phyloP scores from a whole-genome alignment of 2,888 invertebrate species.

The Thumatha senex region DNA sequence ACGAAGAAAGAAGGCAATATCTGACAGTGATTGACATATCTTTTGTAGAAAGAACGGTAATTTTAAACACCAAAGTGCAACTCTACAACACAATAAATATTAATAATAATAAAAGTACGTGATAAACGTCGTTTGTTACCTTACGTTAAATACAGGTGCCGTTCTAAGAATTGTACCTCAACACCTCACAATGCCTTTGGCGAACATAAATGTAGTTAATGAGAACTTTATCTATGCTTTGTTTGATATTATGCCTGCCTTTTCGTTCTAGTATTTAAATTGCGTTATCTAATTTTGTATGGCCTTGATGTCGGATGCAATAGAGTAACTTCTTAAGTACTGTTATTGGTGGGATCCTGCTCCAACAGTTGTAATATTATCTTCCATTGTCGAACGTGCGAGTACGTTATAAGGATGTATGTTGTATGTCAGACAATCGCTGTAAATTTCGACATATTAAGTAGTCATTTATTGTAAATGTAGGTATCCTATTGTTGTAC shows the following conservation, averaged over 20 bases:
- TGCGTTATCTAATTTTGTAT: conserved; percentile 14
- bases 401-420: conserved; percentile 11
- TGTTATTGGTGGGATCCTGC: conserved; percentile 6
- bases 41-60: conserved; percentile 65
- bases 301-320: conserved; percentile 12
- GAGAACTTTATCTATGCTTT: conserved; percentile 30
- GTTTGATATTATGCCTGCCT: conserved; percentile 21
- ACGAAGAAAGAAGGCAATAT: conserved; percentile 95
- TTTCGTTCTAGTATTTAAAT: conserved; percentile 18
- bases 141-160: conserved; percentile 60
- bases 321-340: conserved; percentile 17
- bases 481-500: conserved; percentile 71
- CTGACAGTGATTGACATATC: conserved; percentile 95
- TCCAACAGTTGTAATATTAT: conserved; percentile 14
- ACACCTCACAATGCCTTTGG: conserved; percentile 47
- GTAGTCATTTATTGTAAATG: conserved; percentile 63
- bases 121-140: conserved; percentile 61
- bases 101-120: conserved; percentile 43
- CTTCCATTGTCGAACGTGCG: conserved; percentile 20
- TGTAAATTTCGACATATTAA: conserved; percentile 68
- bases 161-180: conserved; percentile 71
- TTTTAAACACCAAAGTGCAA: conserved; percentile 81
- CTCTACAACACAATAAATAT: conserved; percentile 76
- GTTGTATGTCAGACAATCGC: conserved; percentile 40
- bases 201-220: conserved; percentile 32